These are phyloP conservation scores for Pseudomyrmex sp. DNA, from an alignment of 1,140 invertebrate species.

Conservation along the genomic window DNA sequence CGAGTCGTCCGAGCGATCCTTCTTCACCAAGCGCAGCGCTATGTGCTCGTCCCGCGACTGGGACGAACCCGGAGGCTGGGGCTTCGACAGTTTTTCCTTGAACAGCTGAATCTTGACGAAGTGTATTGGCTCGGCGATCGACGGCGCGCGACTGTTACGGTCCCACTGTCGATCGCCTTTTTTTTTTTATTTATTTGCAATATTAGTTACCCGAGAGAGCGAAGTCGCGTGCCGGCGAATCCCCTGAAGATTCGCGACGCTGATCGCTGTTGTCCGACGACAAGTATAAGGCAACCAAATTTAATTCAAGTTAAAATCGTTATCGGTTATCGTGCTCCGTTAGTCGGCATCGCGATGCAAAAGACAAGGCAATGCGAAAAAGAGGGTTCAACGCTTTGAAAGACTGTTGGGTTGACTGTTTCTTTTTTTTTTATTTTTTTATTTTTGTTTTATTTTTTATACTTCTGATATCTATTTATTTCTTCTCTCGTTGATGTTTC, in stretches of 20 bases:
- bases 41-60: constrained; percentile 69
- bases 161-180: neutral
- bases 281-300: constrained; percentile 26
- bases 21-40: constrained; percentile 73
- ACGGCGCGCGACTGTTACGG: neutral
- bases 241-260: neutral
- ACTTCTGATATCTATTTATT: neutral
- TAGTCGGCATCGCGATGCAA: constrained; percentile 25
- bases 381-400: constrained; percentile 63
- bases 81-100: constrained; percentile 76
- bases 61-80: constrained; percentile 77
- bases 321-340: constrained; percentile 19
- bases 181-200: neutral
- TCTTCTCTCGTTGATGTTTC: neutral
- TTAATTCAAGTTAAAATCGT: constrained; percentile 11
- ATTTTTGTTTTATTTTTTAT: neutral
- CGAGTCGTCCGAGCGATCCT: constrained; percentile 59
- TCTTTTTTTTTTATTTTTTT: neutral
- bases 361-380: constrained; percentile 47
- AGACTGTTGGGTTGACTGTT: constrained; percentile 68
- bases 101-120: constrained; percentile 78
- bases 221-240: neutral
- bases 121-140: constrained; percentile 39
- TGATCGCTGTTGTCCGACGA: constrained; percentile 2
- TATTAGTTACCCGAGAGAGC: neutral